Base-by-base conservation (phyloP, 2,888 invertebrate genomes). In the Pyrgus malvae region DNA sequence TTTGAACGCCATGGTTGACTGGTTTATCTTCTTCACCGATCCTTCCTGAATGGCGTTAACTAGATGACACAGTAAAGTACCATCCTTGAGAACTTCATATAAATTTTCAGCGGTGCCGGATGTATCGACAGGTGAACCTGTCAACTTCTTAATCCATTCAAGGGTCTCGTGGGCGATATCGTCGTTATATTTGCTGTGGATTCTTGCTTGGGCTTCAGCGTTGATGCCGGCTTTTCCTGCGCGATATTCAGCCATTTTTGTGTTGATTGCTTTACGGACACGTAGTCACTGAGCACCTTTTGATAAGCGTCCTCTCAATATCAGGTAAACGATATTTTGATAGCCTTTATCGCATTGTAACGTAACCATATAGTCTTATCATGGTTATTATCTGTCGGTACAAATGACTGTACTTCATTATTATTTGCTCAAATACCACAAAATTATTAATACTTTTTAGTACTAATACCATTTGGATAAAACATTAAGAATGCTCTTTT, bases 161-260 rank as follows among this genome's bases (percentile, higher is more conserved):
- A 99, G 91, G 63, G 96, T 95, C 90, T 99, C 98, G 59, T 93
- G 93, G 8, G 99, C 99, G 69, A 98, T 93, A 65, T 96, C 96
- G 69, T 97, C 95, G 83, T 96, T 99, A 92, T 99, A 99, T 91
- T 99, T 99, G 84, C 97, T 97, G 82, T 97, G 95, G 73, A 99
- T 97, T 95, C 76, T 77, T 29, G 83, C 83, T 65, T 90, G 90
- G 9, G 90, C 90, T 61, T 89, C 84, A 58, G 89, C 90, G 73
- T 90, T 90, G 78, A 90, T 88, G 70, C 90, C 90, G 67, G 90
- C 83, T 70, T 90, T 90, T 5, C 80, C 85, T 66, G 90, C 90
- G 60, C 90, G 83, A 62, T 84, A 79, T 49, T 90, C 89, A 33
- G 85, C 88, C 90, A 90, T 90, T 65, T 80, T 63, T 68, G 78